Base-by-base conservation (phyloP, 1,140 invertebrate genomes). In the Druon quercuslanigerum region DNA sequence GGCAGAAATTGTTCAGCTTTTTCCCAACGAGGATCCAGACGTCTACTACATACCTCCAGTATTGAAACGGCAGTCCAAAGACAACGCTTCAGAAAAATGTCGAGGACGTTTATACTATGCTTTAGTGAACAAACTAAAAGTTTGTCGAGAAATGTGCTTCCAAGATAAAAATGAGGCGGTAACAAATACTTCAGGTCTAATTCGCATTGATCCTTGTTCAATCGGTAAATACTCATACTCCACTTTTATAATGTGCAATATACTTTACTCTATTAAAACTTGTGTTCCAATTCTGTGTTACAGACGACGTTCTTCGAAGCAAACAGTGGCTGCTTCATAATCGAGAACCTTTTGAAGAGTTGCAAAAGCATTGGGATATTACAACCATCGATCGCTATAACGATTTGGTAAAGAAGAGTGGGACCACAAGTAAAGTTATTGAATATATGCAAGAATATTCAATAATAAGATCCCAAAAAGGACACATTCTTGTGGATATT, bases 401-500 rank as follows among this genome's bases (percentile, higher is more conserved):
- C 66, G 17, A 25, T 1, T 40, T 79, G 16, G 16, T 79, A 40
- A 46, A 46, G 14, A 20, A 19, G 17, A 60, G 54, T 17, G 40
- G 56, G 51, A 14, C 19, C 50, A 16, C 66, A 2, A 50, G 72
- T 13, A 72, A 46, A 16, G 70, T 80, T 2, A 25, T 54, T 46
- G 17, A 66, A 19, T 84, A 79, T 71, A 73, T 82, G 46, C 17
- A 72, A 25, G 79, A 80, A 51, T 84, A 76, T 57, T 51, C 52
- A 1, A 50, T 79, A 25, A 71, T 84, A 50, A 78, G 77, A 14
- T 75, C 79, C 16, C 52, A 77, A 46, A 46, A 74, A n/a, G 80
- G 82, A 20, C 46, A 82, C 60, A 71, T 33, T 66, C 60, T 84
- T n/a, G 72, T 84, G 20, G 78, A 84, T 20, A 84, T 84, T 2